Evolutionary conservation across 53 echinoderm and acorn worm genomes (phyloP).

Genomic region (Holothuria scabra): DNA sequence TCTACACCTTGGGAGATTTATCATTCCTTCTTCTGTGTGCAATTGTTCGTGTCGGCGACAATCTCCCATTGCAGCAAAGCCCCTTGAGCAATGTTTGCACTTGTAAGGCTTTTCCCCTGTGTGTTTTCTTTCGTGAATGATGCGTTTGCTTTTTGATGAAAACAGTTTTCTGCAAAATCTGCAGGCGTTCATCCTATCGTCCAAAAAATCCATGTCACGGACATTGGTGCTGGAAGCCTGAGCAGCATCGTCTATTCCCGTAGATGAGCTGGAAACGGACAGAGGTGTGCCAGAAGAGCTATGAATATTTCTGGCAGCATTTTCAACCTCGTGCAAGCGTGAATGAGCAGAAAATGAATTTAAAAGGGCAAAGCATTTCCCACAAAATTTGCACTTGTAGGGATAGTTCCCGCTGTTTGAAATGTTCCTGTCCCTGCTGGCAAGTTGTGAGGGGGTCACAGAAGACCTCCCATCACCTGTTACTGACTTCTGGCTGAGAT

Average conservation of each 20-base stretch:
- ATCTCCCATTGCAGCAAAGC: conserved; percentile 32
- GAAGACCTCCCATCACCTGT: no score
- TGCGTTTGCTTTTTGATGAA: conserved; percentile 25
- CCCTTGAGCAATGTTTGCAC: conserved; percentile 13
- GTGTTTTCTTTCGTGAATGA: conserved; percentile 25
- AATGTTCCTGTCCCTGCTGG: no score
- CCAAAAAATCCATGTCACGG: not conserved
- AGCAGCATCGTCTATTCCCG: not conserved
- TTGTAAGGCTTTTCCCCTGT: conserved; percentile 32
- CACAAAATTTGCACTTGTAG: conserved; percentile 22
- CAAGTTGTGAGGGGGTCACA: no score
- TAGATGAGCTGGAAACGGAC: no score
- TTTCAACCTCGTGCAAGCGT: not conserved
- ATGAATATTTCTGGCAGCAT: no score
- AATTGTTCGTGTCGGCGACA: conserved; percentile 22
- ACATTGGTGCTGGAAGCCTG: not conserved
- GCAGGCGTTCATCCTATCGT: not conserved
- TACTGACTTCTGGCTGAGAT: no score
- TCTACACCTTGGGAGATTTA: conserved; percentile 4
- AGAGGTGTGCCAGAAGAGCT: no score
- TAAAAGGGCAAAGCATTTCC: not conserved
- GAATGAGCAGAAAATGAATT: not conserved
- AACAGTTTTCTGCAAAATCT: conserved; percentile 25
- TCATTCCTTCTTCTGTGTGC: conserved; percentile 24
- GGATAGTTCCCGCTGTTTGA: no score